Evolutionary conservation across 2,888 invertebrate genomes (phyloP).

Genomic region (Beris morrisii): DNA sequence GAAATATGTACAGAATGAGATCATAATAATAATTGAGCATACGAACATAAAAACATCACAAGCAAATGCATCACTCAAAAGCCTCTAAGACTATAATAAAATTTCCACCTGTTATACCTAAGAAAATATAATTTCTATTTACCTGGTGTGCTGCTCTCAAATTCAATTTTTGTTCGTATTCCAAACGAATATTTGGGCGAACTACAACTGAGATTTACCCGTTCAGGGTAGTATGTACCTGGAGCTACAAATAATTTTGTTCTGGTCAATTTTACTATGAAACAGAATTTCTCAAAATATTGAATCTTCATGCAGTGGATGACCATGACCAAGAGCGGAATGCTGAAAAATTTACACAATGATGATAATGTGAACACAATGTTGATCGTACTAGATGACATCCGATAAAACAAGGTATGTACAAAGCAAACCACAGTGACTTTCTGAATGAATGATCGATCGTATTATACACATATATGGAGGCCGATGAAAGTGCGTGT

Average conservation of each 20-base stretch:
- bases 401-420: too few species aligned
- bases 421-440: too few species aligned
- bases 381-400: too few species aligned
- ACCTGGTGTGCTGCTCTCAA: constrained; percentile 52
- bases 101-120: constrained; percentile 14
- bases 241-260: constrained; percentile 48
- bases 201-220: constrained; percentile 58
- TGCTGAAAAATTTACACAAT: too few species aligned
- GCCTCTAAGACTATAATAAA: background rate
- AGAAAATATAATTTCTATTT: constrained; percentile 40
- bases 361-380: too few species aligned
- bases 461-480: too few species aligned
- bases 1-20: constrained; percentile 1
- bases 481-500: too few species aligned
- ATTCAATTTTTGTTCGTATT: constrained; percentile 51
- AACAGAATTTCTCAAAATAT: background rate
- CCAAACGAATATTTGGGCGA: constrained; percentile 55
- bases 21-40: background rate
- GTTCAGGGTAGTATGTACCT: constrained; percentile 59
- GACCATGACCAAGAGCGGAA: too few species aligned
- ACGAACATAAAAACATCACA: constrained; percentile 7
- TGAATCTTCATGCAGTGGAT: background rate
- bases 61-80: background rate
- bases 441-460: too few species aligned
- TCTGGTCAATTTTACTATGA: background rate